Percentiles rank a stretch among this genome's conserved stretches.
phyloP scores from a whole-genome alignment of 2,797 vertebrate genomes.

The Crocodylus rhombifer region DNA sequence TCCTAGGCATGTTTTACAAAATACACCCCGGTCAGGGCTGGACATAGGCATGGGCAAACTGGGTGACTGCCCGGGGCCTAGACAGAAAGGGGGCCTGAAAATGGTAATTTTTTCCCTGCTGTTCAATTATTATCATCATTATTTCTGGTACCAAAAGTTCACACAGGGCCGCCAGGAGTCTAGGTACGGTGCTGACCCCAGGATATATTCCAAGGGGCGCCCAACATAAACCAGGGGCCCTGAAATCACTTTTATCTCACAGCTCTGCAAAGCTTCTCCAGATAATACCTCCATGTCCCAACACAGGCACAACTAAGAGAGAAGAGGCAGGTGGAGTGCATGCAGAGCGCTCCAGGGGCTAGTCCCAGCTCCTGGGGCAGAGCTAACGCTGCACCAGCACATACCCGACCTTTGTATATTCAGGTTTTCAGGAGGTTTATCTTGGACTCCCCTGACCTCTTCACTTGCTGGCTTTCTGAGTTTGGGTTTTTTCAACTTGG shows the following conservation, averaged over 20 bases:
- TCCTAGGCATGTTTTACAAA: neutral
- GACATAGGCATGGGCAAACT: neutral
- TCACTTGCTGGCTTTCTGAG: neutral
- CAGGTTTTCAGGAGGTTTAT: neutral
- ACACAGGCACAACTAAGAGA: too few relatives aligned
- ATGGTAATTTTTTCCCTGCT: too few relatives aligned
- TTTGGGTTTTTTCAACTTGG: neutral
- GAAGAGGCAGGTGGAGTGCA: neutral
- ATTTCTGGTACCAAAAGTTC: too few relatives aligned
- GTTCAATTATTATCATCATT: too few relatives aligned
- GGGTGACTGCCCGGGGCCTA: too few relatives aligned
- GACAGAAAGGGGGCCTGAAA: too few relatives aligned
- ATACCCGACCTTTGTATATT: neutral
- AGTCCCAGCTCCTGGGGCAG: neutral
- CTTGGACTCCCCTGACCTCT: neutral
- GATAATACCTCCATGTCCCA: too few relatives aligned
- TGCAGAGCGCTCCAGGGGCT: neutral
- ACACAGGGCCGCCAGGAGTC: too few relatives aligned
- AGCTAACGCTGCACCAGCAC: neutral
- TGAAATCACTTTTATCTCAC: too few relatives aligned
- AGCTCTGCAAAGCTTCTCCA: too few relatives aligned
- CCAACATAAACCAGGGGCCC: neutral
- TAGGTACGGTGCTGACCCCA: too few relatives aligned
- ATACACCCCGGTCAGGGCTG: neutral
- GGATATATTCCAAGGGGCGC: neutral